Conservation (phyloP, 2,888 invertebrate genomes). For the Chorisops tibialis region DNA sequence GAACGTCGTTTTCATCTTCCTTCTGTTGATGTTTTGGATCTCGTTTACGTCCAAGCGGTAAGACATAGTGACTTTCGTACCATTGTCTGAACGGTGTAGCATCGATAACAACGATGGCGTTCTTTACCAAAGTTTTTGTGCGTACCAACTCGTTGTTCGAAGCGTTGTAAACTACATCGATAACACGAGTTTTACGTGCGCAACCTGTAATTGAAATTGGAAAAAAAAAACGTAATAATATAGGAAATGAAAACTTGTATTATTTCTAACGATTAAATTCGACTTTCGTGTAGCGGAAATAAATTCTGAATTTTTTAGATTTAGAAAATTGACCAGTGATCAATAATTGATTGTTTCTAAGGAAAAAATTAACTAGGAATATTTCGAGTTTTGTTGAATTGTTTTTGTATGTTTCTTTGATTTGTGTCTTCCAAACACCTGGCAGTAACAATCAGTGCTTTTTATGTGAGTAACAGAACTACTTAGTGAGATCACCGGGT, state of each 20-base stretch:
- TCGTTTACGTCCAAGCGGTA: conserved; percentile 96
- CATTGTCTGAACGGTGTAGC: conserved; percentile 98
- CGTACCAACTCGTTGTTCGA: conserved; percentile 99
- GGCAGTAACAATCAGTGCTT: too few species aligned
- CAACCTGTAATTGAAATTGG: conserved; percentile 62
- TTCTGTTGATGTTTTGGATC: conserved; percentile 83
- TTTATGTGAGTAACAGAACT: too few species aligned
- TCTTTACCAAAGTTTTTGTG: conserved; percentile 99
- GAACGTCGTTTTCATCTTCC: conserved; percentile 89
- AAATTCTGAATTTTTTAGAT: too few species aligned
- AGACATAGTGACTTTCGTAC: conserved; percentile 96
- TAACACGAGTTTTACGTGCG: conserved; percentile 95
- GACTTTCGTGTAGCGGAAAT: conserved; percentile 12
- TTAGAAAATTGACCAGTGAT: neutral
- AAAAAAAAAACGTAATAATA: conserved; percentile 10
- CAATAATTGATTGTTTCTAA: too few species aligned
- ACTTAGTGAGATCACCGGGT: too few species aligned
- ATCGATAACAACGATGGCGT: conserved; percentile 94
- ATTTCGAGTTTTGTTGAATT: too few species aligned
- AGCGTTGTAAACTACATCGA: conserved; percentile 99
- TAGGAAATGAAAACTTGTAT: neutral
- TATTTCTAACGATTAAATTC: conserved; percentile 15
- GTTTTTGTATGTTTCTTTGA: too few species aligned
- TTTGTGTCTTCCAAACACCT: too few species aligned
- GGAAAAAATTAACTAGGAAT: too few species aligned